Percentiles rank a stretch among this genome's conserved stretches.
These are phyloP conservation scores for Drosophila colorata DNA, from an alignment of 2,888 invertebrate genomes.

Conservation along the genomic window DNA sequence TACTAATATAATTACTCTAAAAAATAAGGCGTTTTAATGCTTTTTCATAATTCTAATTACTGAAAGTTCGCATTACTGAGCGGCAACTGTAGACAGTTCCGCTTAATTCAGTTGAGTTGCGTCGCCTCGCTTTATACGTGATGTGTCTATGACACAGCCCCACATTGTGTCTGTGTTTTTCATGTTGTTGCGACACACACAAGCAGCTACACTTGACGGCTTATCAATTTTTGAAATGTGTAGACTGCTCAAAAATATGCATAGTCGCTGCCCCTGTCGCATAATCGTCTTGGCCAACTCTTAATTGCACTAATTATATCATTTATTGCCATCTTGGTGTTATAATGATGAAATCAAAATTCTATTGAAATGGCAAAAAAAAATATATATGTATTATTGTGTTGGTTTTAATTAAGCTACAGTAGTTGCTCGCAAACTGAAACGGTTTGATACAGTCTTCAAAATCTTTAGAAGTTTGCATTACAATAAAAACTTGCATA, in stretches of 20 bases:
- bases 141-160: conserved; percentile 37
- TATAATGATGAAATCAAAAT: conserved; percentile 1
- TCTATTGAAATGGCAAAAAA: background rate
- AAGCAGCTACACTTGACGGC: conserved; percentile 22
- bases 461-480: too few species aligned
- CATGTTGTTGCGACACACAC: conserved; percentile 11
- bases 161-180: conserved; percentile 9
- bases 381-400: background rate
- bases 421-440: background rate
- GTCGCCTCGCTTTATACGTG: conserved; percentile 38
- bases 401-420: background rate
- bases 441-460: too few species aligned
- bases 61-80: background rate
- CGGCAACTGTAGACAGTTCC: conserved; percentile 14
- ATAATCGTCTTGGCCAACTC: conserved; percentile 14
- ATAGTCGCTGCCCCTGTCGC: background rate
- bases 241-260: background rate
- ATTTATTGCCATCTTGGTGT: conserved; percentile 7
- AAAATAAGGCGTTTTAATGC: too few species aligned
- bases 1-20: too few species aligned
- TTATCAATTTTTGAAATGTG: conserved; percentile 28
- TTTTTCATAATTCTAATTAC: background rate
- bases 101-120: conserved; percentile 19
- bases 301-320: conserved; percentile 4
- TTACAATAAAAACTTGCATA: too few species aligned